Evolutionary conservation across 2,797 vertebrate genomes (phyloP).

Genomic region (Malacoraja senta): DNA sequence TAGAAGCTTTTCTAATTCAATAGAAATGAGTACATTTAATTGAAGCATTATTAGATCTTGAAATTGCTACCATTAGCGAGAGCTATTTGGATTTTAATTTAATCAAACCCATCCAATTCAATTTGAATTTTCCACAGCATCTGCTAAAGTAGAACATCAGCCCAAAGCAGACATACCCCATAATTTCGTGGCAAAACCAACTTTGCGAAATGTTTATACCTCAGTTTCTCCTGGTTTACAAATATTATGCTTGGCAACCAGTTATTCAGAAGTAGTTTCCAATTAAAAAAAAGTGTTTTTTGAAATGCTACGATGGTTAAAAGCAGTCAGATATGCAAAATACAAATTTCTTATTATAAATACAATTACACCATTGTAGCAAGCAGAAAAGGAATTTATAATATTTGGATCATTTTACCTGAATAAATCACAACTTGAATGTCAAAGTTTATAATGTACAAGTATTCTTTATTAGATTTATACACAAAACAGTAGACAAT

Average conservation of each 20-base stretch:
- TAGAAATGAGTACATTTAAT: not conserved
- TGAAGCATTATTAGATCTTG: not conserved
- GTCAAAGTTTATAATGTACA: not conserved
- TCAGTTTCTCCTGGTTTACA: not conserved
- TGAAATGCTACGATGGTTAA: not conserved
- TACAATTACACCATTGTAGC: not conserved
- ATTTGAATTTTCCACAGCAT: not conserved
- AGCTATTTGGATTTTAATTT: not conserved
- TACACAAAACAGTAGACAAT: not conserved
- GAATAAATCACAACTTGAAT: not conserved
- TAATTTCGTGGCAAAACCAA: not conserved
- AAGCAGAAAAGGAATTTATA: not conserved
- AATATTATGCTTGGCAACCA: not conserved
- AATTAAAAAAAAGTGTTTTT: not conserved
- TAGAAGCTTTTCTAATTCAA: not conserved
- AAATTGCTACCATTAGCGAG: not conserved
- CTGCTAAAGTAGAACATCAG: not conserved
- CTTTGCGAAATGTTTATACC: not conserved
- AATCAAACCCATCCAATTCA: not conserved
- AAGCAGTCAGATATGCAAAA: not conserved
- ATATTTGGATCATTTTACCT: not conserved
- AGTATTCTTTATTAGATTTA: not conserved
- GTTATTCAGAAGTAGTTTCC: not conserved
- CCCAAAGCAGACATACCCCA: not conserved
- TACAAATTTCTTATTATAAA: not conserved